Evolutionary conservation across 1,140 invertebrate species (phyloP), one percentile per base, ranked within the genome.

Genomic region (Pachyrhynchus sulphureomaculatus): DNA sequence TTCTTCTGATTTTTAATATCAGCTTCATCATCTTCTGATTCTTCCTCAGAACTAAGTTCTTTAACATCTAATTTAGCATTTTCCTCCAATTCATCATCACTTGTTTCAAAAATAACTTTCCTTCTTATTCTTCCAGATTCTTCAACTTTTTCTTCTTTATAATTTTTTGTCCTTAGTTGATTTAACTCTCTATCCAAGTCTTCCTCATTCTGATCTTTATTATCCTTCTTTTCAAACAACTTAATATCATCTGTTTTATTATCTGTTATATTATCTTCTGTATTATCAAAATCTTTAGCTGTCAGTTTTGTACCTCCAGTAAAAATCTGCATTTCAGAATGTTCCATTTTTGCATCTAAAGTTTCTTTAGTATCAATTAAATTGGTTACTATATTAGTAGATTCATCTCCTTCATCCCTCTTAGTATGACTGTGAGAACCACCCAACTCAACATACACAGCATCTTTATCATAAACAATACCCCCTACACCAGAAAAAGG

Each of bases 381-480:
- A 71, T 86, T 86, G 54, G 82, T 81, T 0, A 92, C 77, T 26
- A 95, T 77, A 57, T 83, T 82, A 58, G 83, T 82, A 64, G 84
- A 82, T 63, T 83, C 83, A 17, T 82, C 79, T 53, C 84, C 83
- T 15, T 82, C 80, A 53, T 85, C 83, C 66, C 82, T 80, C 66
- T 78, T 69, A 64, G 84, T 84, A 73, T 93, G 87, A 37, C 89
- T 92, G 74, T 98, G 93, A 65, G 92, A 95, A 12, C 93, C 93
- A 39, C 92, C 92, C 0, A 98, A 78, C 75, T 98, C 95, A 71
- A 99, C 96, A 76, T 99, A 99, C 3, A 99, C 93, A 2, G 96
- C 96, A 83, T 99, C 98, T 78, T 98, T 98, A 73, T 99, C 98
- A 78, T 98, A 99, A n/a, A 99, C 92, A 72, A 99, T 95, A 9